Evolutionary conservation across 92 coral and sea anemone species (phyloP).

Genomic region (Heliopora coerulea): DNA sequence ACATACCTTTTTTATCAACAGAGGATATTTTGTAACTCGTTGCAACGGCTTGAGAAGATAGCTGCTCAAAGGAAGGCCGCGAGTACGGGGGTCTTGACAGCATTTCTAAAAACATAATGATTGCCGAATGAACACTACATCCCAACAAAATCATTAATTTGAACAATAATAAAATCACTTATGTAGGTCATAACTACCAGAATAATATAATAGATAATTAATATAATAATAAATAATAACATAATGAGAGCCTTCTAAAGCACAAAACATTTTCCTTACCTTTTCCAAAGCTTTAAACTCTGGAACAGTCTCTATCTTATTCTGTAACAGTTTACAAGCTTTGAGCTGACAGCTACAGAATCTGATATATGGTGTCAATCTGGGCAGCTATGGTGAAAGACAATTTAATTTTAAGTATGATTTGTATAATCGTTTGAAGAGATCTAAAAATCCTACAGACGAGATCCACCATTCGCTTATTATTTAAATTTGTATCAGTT

Average conservation of each 20-base stretch:
- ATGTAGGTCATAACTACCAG: no score
- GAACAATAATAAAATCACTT: no score
- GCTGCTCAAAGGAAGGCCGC: conserved; percentile 91
- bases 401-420: no score
- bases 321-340: conserved; percentile 85
- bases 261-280: conserved; percentile 47
- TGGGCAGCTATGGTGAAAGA: conserved; percentile 96
- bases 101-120: conserved; percentile 63
- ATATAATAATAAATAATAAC: no score
- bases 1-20: conserved; percentile 80
- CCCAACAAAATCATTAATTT: no score
- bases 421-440: no score
- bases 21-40: conserved; percentile 89
- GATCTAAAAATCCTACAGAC: background rate
- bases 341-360: conserved; percentile 94
- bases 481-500: no score
- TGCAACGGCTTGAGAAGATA: conserved; percentile 90
- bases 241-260: no score
- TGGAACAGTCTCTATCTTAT: conserved; percentile 76
- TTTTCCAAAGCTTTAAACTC: conserved; percentile 93
- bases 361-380: conserved; percentile 85
- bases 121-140: no score
- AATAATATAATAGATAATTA: no score
- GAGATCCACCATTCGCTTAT: no score
- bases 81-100: conserved; percentile 74